Evolutionary conservation across 2,888 invertebrate species (phyloP).

Genomic region (Rhodophaea formosa): DNA sequence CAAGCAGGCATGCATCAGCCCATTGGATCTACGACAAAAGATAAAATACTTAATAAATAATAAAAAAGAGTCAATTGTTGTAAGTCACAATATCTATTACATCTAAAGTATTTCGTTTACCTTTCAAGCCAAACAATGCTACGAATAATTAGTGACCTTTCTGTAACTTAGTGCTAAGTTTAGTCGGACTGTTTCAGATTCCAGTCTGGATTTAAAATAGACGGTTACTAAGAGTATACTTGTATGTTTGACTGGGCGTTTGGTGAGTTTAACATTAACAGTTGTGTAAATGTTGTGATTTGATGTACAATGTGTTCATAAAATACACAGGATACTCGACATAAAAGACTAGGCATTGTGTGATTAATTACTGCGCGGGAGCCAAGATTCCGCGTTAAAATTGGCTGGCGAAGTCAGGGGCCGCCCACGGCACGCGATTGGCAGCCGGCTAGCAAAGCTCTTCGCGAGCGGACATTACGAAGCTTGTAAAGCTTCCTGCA

Average conservation of each 20-base stretch:
- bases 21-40: slow-evolving; percentile 83
- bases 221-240: background rate
- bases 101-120: background rate
- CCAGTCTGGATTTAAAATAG: slow-evolving; percentile 1
- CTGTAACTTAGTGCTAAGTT: background rate
- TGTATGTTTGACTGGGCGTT: background rate
- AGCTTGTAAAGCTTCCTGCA: background rate
- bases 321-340: slow-evolving; percentile 34
- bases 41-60: slow-evolving; percentile 14
- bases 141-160: background rate
- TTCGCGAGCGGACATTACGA: background rate
- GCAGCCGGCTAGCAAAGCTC: background rate
- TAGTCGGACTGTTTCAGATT: background rate
- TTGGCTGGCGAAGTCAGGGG: slow-evolving; percentile 63
- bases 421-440: slow-evolving; percentile 42
- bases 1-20: slow-evolving; percentile 89
- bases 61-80: background rate
- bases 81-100: background rate
- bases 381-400: slow-evolving; percentile 70
- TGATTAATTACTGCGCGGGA: slow-evolving; percentile 61
- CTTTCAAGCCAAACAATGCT: background rate
- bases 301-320: background rate
- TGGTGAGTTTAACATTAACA: background rate
- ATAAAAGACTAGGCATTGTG: slow-evolving; percentile 53
- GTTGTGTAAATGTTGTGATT: background rate